Evolutionary conservation across 2,888 invertebrate genomes (phyloP).

Genomic region (Eretmocerus hayati): DNA sequence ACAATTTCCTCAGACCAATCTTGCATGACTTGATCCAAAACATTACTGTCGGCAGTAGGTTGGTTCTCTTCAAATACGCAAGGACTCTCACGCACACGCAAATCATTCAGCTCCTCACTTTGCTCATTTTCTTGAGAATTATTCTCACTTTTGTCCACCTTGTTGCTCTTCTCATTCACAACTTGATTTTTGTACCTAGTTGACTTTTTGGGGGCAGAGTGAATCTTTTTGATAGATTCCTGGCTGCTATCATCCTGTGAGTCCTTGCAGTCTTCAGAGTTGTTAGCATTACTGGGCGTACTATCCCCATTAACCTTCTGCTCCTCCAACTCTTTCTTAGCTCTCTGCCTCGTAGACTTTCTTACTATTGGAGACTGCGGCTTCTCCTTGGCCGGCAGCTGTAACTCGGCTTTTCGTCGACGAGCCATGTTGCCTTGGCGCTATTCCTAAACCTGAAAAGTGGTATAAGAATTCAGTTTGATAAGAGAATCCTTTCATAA

Average conservation of each 20-base stretch:
- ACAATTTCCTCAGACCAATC: conserved; percentile 36
- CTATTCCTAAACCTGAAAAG: not conserved
- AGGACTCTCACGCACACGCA: conserved; percentile 25
- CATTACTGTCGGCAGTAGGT: conserved; percentile 18
- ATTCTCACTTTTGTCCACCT: conserved; percentile 25
- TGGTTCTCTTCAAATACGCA: conserved; percentile 25
- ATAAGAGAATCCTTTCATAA: too few relatives aligned
- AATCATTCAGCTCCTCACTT: conserved; percentile 12
- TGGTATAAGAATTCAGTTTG: not conserved
- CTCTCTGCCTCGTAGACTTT: conserved; percentile 42
- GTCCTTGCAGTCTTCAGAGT: conserved; percentile 29
- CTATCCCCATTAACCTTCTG: conserved; percentile 37
- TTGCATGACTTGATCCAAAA: conserved; percentile 23
- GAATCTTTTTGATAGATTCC: conserved; percentile 20
- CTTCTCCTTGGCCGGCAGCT: conserved; percentile 31
- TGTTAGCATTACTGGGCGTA: conserved; percentile 23
- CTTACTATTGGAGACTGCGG: conserved; percentile 34
- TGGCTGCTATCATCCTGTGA: conserved; percentile 25
- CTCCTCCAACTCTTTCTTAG: conserved; percentile 39
- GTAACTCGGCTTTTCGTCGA: conserved; percentile 38
- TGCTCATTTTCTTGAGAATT: conserved; percentile 32
- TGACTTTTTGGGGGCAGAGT: conserved; percentile 24
- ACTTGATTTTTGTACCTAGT: conserved; percentile 23
- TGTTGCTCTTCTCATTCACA: conserved; percentile 22
- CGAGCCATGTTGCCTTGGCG: conserved; percentile 34